phyloP scores from a whole-genome alignment of 2,797 vertebrate species.

The Tragelaphus eurycerus region DNA sequence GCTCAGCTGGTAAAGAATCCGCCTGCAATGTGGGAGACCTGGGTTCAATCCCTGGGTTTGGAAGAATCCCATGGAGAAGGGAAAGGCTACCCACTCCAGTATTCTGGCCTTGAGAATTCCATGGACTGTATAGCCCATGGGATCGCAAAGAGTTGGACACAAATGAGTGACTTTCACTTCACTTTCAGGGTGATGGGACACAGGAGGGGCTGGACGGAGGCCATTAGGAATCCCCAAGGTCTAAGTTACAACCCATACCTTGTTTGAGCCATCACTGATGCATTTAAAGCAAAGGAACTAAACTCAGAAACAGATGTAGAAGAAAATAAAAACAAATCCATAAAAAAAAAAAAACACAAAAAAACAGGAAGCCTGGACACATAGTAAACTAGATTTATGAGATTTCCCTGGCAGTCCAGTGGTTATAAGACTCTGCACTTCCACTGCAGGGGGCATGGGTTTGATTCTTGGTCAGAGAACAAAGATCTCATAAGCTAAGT shows the following conservation, averaged over 20 bases:
- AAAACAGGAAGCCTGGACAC: background rate
- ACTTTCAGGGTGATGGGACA: background rate
- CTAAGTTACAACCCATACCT: background rate
- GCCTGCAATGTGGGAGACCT: background rate
- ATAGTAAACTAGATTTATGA: background rate
- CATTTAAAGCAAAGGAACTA: conserved; percentile 2
- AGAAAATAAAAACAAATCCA: background rate
- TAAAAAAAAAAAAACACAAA: background rate
- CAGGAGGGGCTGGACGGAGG: background rate
- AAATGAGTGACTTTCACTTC: background rate
- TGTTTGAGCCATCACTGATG: background rate
- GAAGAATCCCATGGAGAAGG: background rate
- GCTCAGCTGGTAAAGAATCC: background rate
- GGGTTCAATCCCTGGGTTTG: background rate
- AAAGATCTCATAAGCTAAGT: background rate
- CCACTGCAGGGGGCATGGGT: background rate
- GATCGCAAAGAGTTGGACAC: background rate
- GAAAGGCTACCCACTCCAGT: background rate
- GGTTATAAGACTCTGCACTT: background rate
- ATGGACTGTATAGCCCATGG: background rate
- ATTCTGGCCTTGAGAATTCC: background rate
- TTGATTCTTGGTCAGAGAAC: background rate
- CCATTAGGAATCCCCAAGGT: background rate
- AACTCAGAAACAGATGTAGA: conserved; percentile 12
- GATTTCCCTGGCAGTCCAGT: background rate